Evolutionary conservation across 2,797 vertebrate species (phyloP).

Genomic region (Falco columbarius): DNA sequence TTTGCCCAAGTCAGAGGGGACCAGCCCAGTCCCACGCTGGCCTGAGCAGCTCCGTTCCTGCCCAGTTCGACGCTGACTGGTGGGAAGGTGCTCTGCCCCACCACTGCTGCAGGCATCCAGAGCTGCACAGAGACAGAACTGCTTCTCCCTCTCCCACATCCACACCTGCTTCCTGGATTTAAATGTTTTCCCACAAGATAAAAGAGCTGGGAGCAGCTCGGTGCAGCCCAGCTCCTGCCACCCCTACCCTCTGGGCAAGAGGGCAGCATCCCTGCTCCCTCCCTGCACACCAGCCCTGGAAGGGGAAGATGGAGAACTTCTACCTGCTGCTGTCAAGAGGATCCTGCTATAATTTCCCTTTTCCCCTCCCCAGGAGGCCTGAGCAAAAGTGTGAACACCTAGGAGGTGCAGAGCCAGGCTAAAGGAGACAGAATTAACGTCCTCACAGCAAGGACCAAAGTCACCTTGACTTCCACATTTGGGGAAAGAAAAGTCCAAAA

Average conservation of each 20-base stretch:
- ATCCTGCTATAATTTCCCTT: not conserved
- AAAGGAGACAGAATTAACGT: not conserved
- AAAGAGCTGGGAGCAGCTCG: not conserved
- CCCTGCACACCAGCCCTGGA: not conserved
- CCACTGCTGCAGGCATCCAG: not conserved
- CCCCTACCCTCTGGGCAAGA: not conserved
- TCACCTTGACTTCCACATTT: not conserved
- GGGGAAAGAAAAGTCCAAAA: not conserved
- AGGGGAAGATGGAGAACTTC: not conserved
- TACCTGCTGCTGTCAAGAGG: not conserved
- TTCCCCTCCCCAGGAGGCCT: not conserved
- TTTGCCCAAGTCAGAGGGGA: not conserved
- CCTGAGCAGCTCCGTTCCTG: not conserved
- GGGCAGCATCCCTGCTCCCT: not conserved
- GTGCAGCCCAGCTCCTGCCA: not conserved
- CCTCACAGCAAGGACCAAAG: not conserved
- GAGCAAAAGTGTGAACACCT: not conserved
- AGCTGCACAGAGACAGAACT: not conserved
- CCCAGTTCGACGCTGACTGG: not conserved
- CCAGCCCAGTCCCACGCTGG: rapidly evolving
- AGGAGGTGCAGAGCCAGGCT: not conserved
- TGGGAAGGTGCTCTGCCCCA: not conserved
- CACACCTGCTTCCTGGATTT: not conserved
- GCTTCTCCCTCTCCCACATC: not conserved
- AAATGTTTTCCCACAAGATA: not conserved